A percentile compares a stretch with the other conserved stretches of the same genome.
phyloP scores from a whole-genome alignment of 2,888 invertebrate genomes.

The Heteromurus nitidus region DNA sequence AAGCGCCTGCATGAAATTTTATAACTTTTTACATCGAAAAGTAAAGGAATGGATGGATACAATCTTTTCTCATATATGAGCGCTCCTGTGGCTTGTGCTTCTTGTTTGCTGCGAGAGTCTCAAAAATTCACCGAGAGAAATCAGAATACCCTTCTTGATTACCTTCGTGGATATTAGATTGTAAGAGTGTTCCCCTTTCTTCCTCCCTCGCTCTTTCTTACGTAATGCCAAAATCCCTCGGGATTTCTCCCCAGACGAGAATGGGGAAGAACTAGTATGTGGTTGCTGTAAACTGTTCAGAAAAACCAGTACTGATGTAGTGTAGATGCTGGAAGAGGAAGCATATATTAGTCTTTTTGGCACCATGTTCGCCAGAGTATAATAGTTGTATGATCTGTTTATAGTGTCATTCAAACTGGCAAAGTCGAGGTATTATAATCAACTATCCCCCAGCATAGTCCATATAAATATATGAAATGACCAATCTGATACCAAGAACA shows the following conservation, averaged over 20 bases:
- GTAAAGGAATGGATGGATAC: no score
- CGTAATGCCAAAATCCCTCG: constrained; percentile 35
- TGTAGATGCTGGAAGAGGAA: neutral
- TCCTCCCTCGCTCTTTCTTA: constrained; percentile 4
- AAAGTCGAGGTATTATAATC: neutral
- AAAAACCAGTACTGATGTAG: neutral
- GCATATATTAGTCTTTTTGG: constrained; percentile 46
- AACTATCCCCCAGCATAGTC: neutral
- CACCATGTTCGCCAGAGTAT: constrained; percentile 12
- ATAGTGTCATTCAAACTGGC: neutral
- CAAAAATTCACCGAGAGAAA: constrained; percentile 36
- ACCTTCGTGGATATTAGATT: constrained; percentile 52
- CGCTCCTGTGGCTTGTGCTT: constrained; percentile 4
- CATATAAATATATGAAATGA: constrained; percentile 11
- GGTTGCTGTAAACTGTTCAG: constrained; percentile 16
- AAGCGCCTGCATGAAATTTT: no score
- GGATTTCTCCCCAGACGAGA: constrained; percentile 20
- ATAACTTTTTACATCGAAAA: no score
- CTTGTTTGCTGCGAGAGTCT: constrained; percentile 6
- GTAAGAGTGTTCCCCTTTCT: constrained; percentile 26
- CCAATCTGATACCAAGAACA: constrained; percentile 33
- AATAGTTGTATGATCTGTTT: neutral
- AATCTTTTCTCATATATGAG: no score
- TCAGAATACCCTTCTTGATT: constrained; percentile 42
- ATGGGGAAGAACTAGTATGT: constrained; percentile 12